Evolutionary conservation across 2,113 vertebrate species (phyloP).

Genomic region (Chinchilla lanigera): DNA sequence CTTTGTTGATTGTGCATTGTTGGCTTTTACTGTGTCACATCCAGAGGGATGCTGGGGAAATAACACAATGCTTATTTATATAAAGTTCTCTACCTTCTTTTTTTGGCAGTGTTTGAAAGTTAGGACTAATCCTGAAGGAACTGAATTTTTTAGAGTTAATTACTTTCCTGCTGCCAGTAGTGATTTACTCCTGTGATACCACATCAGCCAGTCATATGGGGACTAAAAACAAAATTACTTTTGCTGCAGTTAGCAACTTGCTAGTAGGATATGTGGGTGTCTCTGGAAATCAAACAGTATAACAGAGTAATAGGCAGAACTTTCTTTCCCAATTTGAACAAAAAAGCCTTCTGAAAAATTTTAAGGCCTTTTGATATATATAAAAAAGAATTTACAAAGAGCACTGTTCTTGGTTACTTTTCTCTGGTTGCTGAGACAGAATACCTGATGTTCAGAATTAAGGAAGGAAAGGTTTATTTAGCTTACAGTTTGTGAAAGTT

Average conservation of each 20-base stretch:
- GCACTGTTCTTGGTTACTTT: not conserved
- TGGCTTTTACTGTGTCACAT: not conserved
- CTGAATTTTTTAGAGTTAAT: slow-evolving; percentile 63
- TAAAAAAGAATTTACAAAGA: not conserved
- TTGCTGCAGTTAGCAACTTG: slow-evolving; percentile 41
- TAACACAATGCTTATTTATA: not conserved
- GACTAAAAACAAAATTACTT: slow-evolving; percentile 62
- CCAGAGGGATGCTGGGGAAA: not conserved
- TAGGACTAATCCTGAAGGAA: slow-evolving; percentile 52
- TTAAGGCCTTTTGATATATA: not conserved
- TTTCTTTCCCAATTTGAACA: slow-evolving; percentile 30
- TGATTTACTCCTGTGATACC: slow-evolving; percentile 61
- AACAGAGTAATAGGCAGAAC: not conserved
- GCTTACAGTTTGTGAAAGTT: too few species aligned
- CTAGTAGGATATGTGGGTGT: not conserved
- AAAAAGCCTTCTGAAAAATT: slow-evolving; percentile 16
- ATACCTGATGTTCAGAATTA: too few species aligned
- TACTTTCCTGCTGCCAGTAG: slow-evolving; percentile 62
- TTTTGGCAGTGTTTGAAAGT: slow-evolving; percentile 43
- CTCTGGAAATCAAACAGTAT: not conserved
- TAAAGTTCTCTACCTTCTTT: not conserved
- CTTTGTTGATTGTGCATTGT: not conserved
- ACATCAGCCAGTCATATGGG: slow-evolving; percentile 18
- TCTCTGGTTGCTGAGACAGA: too few species aligned
- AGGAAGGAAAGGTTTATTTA: too few species aligned